Percentiles rank a stretch among this genome's conserved stretches.
These are phyloP conservation scores for Lophochroa leadbeateri DNA, from an alignment of 2,113 vertebrate species.

Conservation along the genomic window DNA sequence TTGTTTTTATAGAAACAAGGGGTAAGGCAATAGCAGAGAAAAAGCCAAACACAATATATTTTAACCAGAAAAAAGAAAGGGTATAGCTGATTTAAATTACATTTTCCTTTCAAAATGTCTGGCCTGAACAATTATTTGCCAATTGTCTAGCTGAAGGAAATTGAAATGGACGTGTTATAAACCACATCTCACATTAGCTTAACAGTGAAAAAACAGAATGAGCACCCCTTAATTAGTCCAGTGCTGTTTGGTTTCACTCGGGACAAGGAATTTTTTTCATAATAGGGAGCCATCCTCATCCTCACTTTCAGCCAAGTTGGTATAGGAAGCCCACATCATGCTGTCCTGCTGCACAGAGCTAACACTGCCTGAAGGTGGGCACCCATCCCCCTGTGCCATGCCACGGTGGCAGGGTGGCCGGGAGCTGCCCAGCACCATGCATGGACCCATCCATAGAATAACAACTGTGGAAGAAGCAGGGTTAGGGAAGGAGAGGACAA, in stretches of 20 bases:
- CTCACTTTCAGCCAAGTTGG: background rate
- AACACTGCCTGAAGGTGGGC: background rate
- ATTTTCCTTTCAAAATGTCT: background rate
- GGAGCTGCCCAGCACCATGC: fast-evolving
- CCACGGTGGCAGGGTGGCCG: background rate
- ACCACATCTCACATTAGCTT: background rate
- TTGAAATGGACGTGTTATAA: background rate
- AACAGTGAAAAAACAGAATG: background rate
- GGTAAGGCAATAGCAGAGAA: background rate
- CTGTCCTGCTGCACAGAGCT: background rate
- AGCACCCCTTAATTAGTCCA: background rate
- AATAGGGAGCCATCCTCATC: background rate
- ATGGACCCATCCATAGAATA: background rate
- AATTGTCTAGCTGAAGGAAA: background rate
- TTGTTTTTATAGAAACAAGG: background rate
- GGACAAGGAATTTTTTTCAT: background rate
- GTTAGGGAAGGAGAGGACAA: background rate
- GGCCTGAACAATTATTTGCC: background rate
- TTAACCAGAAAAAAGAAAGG: background rate
- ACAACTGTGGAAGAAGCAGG: background rate
- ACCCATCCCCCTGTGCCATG: background rate
- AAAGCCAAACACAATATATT: background rate
- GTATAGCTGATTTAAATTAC: background rate
- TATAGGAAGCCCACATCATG: background rate
- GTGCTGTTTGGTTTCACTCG: background rate